Percentiles rank a stretch among this genome's conserved stretches.
phyloP scores from a whole-genome alignment of 2,113 vertebrate genomes.

The Pelecanus crispus region DNA sequence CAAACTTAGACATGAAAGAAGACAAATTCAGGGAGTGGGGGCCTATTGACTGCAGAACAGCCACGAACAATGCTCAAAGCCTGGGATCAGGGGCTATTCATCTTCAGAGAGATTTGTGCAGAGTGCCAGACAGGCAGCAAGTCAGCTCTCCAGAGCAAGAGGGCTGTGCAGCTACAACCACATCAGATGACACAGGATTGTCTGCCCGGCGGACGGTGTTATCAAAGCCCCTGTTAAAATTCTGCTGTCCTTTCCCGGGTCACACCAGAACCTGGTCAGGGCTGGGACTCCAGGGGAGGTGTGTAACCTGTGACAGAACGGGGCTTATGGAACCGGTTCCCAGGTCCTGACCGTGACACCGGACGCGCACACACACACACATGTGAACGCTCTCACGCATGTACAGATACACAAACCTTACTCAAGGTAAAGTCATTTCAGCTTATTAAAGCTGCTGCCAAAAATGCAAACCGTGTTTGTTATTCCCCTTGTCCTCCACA shows the following conservation, averaged over 20 bases:
- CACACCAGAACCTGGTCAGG: not conserved
- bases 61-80: accelerated
- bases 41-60: not conserved
- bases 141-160: not conserved
- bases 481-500: not conserved
- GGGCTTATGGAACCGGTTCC: not conserved
- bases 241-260: not conserved
- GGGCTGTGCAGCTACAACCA: not conserved
- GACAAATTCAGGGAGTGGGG: not conserved
- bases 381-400: not conserved
- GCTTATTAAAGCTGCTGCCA: not conserved
- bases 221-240: not conserved
- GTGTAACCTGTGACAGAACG: not conserved
- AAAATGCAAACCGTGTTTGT: not conserved
- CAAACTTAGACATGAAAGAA: not conserved
- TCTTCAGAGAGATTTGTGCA: not conserved
- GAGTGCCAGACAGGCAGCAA: not conserved
- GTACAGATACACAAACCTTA: not conserved
- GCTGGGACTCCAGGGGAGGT: not conserved
- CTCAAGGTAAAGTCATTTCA: not conserved
- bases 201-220: not conserved
- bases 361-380: not conserved
- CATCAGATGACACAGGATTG: accelerated
- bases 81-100: not conserved
- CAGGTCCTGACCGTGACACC: not conserved